Evolutionary conservation across 1,140 invertebrate genomes (phyloP).

Genomic region (Dolichoris vasculosae): DNA sequence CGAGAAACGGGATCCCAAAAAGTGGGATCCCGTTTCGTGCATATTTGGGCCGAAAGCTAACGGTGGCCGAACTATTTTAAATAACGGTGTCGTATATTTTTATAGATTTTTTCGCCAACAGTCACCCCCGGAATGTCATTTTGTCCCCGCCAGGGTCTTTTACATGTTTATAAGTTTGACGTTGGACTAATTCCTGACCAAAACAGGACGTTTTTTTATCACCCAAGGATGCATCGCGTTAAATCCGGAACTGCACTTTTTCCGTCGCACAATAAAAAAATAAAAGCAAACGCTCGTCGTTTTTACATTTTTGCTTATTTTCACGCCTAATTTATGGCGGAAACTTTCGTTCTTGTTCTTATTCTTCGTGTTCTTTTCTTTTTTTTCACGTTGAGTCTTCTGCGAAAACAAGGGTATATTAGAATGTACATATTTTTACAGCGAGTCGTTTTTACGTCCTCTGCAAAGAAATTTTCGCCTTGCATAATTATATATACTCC

Average conservation of each 20-base stretch:
- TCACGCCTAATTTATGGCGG: constrained; percentile 9
- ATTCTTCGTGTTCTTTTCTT: constrained; percentile 5
- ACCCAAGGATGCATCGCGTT: constrained; percentile 3
- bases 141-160: constrained; percentile 25
- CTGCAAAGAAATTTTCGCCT: not conserved
- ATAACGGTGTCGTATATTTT: constrained; percentile 70
- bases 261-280: constrained; percentile 61
- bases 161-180: constrained; percentile 54
- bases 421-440: constrained; percentile 25
- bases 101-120: constrained; percentile 61
- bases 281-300: constrained; percentile 53
- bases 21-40: constrained; percentile 63
- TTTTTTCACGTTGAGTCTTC: not conserved
- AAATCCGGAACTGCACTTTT: constrained; percentile 60
- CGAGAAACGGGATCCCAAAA: constrained; percentile 65
- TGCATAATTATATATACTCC: constrained; percentile 21
- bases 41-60: constrained; percentile 57
- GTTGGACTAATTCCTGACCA: constrained; percentile 68
- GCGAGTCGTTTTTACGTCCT: constrained; percentile 28
- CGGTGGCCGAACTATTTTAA: constrained; percentile 65
- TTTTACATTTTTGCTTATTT: not conserved
- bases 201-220: constrained; percentile 68
- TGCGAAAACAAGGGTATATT: constrained; percentile 1
- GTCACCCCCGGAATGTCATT: too few species aligned
- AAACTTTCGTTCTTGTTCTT: constrained; percentile 13